phyloP scores from a whole-genome alignment of 2,113 vertebrate genomes.

The Rhinoptilus africanus region DNA sequence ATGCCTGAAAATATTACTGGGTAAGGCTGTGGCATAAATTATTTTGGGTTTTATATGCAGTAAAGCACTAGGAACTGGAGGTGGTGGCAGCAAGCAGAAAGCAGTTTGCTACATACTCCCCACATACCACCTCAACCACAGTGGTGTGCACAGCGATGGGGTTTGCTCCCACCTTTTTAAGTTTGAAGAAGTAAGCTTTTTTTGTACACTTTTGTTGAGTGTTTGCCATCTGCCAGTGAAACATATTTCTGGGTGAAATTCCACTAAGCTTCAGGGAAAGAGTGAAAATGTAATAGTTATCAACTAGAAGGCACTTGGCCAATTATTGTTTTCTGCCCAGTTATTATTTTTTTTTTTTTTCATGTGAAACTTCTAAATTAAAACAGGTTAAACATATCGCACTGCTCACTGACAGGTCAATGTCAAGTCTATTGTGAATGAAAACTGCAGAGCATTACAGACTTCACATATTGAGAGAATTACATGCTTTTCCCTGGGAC shows the following conservation, averaged over 20 bases:
- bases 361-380: not conserved
- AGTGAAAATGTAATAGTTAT: not conserved
- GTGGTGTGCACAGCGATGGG: not conserved
- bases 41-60: conserved; percentile 3
- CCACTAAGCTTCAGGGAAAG: not conserved
- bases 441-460: conserved; percentile 32
- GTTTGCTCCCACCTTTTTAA: not conserved
- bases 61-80: conserved; percentile 7
- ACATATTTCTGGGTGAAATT: not conserved
- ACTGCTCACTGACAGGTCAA: not conserved
- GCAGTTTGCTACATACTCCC: not conserved
- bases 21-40: not conserved
- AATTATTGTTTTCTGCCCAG: not conserved
- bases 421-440: not conserved
- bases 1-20: conserved; percentile 1
- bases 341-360: not conserved
- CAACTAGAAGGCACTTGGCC: not conserved
- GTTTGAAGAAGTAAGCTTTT: not conserved
- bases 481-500: conserved; percentile 37
- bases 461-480: conserved; percentile 64
- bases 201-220: not conserved
- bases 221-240: not conserved
- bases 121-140: not conserved
- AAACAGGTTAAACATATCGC: not conserved
- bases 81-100: conserved; percentile 18